phyloP scores from a whole-genome alignment of 92 coral and sea anemone species.

The Zoanthus solanderi region DNA sequence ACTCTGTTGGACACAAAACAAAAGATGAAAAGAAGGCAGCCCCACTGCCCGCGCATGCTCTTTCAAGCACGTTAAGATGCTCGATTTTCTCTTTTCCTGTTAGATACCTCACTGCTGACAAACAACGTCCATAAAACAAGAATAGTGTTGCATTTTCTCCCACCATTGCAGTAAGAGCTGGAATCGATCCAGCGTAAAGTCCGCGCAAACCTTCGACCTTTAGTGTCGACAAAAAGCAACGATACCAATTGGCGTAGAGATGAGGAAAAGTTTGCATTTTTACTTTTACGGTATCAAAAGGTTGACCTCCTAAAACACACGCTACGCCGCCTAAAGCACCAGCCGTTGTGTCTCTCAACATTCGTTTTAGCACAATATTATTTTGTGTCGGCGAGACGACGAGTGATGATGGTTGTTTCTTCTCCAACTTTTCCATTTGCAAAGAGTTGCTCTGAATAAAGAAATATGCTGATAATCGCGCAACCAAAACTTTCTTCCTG shows the following conservation, averaged over 20 bases:
- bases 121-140: conserved; percentile 78
- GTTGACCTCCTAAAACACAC: conserved; percentile 69
- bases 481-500: not conserved
- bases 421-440: conserved; percentile 30
- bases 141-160: conserved; percentile 66
- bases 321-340: conserved; percentile 69
- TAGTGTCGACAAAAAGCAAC: conserved; percentile 57
- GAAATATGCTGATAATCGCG: not conserved
- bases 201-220: conserved; percentile 57
- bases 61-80: conserved; percentile 79
- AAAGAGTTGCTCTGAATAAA: not conserved
- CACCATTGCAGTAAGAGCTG: conserved; percentile 60
- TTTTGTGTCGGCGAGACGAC: not conserved
- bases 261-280: conserved; percentile 70
- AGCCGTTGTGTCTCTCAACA: conserved; percentile 51
- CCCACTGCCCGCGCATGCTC: conserved; percentile 97
- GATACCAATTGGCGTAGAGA: conserved; percentile 43
- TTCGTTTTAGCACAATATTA: conserved; percentile 32
- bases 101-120: conserved; percentile 65
- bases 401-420: not conserved
- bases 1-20: conserved; percentile 94
- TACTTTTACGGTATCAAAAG: conserved; percentile 72
- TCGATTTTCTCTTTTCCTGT: conserved; percentile 80
- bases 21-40: conserved; percentile 95
- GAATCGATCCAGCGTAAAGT: conserved; percentile 65